Evolutionary conservation across 2,797 vertebrate species (phyloP).

Genomic region (Semaprochilodus insignis): DNA sequence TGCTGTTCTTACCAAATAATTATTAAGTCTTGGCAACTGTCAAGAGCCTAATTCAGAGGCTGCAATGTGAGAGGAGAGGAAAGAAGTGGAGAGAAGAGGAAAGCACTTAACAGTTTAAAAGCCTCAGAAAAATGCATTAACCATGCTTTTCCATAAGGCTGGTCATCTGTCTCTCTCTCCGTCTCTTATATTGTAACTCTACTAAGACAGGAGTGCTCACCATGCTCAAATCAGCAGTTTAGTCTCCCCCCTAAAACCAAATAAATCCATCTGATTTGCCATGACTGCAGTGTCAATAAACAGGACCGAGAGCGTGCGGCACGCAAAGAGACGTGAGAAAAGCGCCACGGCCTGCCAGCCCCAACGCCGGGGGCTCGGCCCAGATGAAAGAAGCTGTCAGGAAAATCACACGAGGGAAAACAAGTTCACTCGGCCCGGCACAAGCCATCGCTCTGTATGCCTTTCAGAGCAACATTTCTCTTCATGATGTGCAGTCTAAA

Average conservation of each 20-base stretch:
- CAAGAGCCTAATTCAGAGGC: conserved; percentile 59
- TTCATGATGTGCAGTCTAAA: conserved; percentile 48
- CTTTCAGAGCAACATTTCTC: conserved; percentile 51
- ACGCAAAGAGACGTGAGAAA: conserved; percentile 65
- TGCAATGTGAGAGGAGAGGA: conserved; percentile 57
- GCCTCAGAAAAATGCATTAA: conserved; percentile 25
- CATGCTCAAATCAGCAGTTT: conserved; percentile 74
- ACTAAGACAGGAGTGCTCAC: conserved; percentile 62
- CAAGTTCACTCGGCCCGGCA: conserved; percentile 54
- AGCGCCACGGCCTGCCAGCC: conserved; percentile 76
- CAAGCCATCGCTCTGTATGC: conserved; percentile 65
- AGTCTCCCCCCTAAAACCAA: conserved; percentile 73
- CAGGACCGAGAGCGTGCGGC: conserved; percentile 58
- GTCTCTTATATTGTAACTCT: conserved; percentile 56
- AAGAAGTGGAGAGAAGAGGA: conserved; percentile 1
- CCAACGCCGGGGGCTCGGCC: conserved; percentile 76
- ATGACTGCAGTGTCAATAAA: conserved; percentile 74
- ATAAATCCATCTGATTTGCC: conserved; percentile 81
- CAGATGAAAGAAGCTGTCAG: conserved; percentile 83
- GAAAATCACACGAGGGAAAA: conserved; percentile 76
- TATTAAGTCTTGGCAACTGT: conserved; percentile 75
- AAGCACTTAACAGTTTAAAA: conserved; percentile 29
- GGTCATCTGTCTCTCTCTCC: conserved; percentile 17
- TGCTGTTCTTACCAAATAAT: conserved; percentile 80
- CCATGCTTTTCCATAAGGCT: conserved; percentile 20